phyloP scores from a whole-genome alignment of 2,113 vertebrate species.

The Cyphomyrus plagiostoma region DNA sequence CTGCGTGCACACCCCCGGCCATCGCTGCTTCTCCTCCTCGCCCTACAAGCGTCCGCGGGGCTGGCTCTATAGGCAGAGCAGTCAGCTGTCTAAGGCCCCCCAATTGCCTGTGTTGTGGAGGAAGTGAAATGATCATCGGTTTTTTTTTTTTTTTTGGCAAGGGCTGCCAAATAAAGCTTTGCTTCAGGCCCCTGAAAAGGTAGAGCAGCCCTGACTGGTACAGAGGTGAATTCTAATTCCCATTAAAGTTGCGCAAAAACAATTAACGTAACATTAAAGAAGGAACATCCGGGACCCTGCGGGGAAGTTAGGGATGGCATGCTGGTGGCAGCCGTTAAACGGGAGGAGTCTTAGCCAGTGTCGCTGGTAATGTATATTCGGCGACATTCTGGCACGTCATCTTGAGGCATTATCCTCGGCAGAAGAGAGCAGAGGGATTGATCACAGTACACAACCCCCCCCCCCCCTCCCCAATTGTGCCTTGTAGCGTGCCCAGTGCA shows the following conservation, averaged over 20 bases:
- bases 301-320: neutral
- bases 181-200: neutral
- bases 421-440: constrained; percentile 49
- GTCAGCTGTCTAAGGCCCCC: neutral
- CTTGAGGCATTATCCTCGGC: constrained; percentile 58
- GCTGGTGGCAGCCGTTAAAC: neutral
- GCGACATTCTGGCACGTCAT: constrained; percentile 63
- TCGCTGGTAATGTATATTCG: constrained; percentile 56
- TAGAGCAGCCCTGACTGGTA: neutral
- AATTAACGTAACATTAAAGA: neutral
- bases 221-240: neutral
- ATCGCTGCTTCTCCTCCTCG: neutral
- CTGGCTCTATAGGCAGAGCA: neutral
- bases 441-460: constrained; percentile 51
- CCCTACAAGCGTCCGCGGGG: neutral
- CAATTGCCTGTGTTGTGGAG: neutral
- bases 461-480: constrained; percentile 41
- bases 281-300: neutral
- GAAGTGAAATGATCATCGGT: neutral
- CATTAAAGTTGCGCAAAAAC: neutral
- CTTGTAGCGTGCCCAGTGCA: constrained; percentile 21
- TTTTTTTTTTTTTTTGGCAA: neutral
- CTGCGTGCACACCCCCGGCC: neutral
- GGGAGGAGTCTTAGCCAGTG: neutral
- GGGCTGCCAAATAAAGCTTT: neutral